These are phyloP conservation scores for Dasypolia templi DNA, from an alignment of 2,888 invertebrate genomes.

Conservation along the genomic window DNA sequence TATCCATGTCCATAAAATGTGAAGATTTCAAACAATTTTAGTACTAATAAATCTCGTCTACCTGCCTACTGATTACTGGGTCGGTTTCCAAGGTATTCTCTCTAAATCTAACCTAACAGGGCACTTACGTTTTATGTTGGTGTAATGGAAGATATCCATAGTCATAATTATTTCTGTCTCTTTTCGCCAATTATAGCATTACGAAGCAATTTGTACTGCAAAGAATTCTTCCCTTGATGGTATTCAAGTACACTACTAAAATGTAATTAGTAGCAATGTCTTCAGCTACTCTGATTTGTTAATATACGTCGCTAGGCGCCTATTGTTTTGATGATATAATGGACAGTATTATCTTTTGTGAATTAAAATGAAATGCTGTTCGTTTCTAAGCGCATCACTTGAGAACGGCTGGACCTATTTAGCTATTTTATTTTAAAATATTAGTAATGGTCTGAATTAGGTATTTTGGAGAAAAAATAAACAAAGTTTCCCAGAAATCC, in stretches of 20 bases:
- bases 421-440: too few relatives aligned
- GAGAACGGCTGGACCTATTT: too few relatives aligned
- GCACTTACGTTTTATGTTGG: conserved; percentile 39
- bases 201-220: neutral
- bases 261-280: neutral
- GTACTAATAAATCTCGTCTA: conserved; percentile 47
- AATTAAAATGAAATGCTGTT: too few relatives aligned
- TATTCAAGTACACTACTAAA: neutral
- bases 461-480: too few relatives aligned
- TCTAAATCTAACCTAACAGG: conserved; percentile 23
- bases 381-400: too few relatives aligned
- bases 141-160: conserved; percentile 11
- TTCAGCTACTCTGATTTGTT: neutral
- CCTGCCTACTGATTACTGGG: conserved; percentile 40
- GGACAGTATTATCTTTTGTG: neutral
- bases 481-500: too few relatives aligned
- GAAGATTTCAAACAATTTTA: conserved; percentile 38
- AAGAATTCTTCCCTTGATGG: neutral
- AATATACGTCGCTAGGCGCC: neutral
- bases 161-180: conserved; percentile 26
- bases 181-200: conserved; percentile 27
- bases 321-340: too few relatives aligned
- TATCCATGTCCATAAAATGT: conserved; percentile 20
- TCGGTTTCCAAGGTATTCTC: conserved; percentile 40
- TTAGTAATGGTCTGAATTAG: too few relatives aligned